Evolutionary conservation across 2,113 vertebrate species (phyloP).

Genomic region (Nematolebias whitei): DNA sequence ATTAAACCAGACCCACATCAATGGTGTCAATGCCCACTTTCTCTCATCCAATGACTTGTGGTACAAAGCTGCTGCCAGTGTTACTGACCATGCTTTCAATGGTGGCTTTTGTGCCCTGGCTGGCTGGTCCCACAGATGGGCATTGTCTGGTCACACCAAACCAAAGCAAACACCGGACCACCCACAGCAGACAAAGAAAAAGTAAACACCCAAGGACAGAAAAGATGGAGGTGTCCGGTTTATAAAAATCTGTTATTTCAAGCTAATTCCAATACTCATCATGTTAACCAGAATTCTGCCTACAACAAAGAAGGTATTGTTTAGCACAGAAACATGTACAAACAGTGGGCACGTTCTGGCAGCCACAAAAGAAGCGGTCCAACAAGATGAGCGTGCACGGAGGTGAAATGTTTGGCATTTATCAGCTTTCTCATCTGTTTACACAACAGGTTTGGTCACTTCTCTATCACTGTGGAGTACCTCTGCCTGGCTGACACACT

Average conservation of each 20-base stretch:
- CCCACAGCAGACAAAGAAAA: constrained; percentile 61
- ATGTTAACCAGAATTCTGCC: constrained; percentile 16
- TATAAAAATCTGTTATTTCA: constrained; percentile 24
- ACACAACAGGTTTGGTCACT: constrained; percentile 62
- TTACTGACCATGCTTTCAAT: constrained; percentile 69
- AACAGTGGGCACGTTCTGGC: neutral
- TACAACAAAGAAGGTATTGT: constrained; percentile 36
- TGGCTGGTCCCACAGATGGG: constrained; percentile 63
- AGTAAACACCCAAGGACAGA: constrained; percentile 14
- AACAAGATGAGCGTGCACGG: constrained; percentile 11
- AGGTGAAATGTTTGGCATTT: constrained; percentile 31
- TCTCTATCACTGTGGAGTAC: constrained; percentile 55
- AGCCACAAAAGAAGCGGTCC: constrained; percentile 10
- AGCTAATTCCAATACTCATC: neutral
- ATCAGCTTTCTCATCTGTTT: constrained; percentile 70
- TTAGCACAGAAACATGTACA: constrained; percentile 3
- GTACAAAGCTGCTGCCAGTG: constrained; percentile 58
- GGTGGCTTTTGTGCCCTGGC: constrained; percentile 72
- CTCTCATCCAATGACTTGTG: constrained; percentile 62
- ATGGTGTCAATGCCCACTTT: constrained; percentile 71
- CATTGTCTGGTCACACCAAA: constrained; percentile 72
- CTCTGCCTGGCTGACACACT: constrained; percentile 63
- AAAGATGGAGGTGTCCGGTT: constrained; percentile 22
- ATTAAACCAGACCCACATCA: constrained; percentile 38
- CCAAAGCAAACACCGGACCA: constrained; percentile 78